phyloP scores from a whole-genome alignment of 2,113 vertebrate species.

The Cepphus grylle region DNA sequence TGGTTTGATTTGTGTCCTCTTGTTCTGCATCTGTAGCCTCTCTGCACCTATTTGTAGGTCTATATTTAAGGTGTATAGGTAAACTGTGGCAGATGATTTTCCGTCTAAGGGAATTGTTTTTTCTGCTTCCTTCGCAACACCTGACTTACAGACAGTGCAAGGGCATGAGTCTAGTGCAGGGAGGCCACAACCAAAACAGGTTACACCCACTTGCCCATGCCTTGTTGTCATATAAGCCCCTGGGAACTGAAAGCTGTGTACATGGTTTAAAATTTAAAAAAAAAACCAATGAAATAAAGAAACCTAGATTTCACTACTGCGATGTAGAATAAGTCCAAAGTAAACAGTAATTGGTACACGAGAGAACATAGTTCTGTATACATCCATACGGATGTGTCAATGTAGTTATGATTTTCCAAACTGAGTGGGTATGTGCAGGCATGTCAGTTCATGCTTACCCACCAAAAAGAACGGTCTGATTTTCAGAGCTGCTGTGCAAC shows the following conservation, averaged over 20 bases:
- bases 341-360: not conserved
- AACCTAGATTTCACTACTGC: not conserved
- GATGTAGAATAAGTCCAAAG: not conserved
- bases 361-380: not conserved
- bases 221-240: not conserved
- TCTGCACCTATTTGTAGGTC: not conserved
- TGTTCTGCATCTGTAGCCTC: not conserved
- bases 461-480: not conserved
- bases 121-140: not conserved
- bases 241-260: not conserved
- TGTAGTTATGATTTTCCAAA: not conserved
- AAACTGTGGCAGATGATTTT: not conserved
- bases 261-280: not conserved
- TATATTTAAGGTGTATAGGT: not conserved
- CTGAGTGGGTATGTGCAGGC: fast-evolving
- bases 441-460: not conserved
- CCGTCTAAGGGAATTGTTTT: not conserved
- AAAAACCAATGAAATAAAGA: not conserved
- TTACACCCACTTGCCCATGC: no score
- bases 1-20: not conserved
- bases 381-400: not conserved
- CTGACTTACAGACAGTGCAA: not conserved
- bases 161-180: not conserved
- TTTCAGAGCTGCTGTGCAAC: not conserved
- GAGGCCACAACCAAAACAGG: not conserved